These are phyloP conservation scores for Mythimna pallens DNA, from an alignment of 2,888 invertebrate genomes.

Conservation along the genomic window DNA sequence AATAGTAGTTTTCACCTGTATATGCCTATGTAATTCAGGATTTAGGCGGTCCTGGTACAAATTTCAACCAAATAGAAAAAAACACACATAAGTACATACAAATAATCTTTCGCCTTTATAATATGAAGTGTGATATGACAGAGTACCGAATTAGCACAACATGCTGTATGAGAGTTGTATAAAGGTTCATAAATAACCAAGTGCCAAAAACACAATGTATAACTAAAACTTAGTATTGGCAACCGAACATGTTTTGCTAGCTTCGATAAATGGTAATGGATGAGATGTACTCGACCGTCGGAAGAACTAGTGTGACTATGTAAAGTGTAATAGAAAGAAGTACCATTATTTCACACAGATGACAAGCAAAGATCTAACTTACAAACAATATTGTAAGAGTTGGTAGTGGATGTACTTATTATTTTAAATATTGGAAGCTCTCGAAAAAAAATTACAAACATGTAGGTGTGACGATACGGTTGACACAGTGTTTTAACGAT, in stretches of 20 bases:
- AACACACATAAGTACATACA: neutral
- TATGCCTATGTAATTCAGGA: neutral
- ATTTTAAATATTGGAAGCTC: neutral
- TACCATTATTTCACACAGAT: neutral
- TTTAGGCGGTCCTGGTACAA: neutral
- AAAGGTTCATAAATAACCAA: neutral
- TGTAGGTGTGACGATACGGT: too few species aligned
- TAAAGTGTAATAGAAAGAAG: neutral
- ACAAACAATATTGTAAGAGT: neutral
- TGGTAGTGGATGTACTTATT: neutral
- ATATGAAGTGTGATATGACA: neutral
- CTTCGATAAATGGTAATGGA: slow-evolving; percentile 7
- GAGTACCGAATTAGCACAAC: neutral
- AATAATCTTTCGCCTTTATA: neutral
- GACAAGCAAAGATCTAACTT: too few species aligned
- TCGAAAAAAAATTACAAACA: neutral
- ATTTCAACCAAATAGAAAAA: neutral
- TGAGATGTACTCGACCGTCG: neutral
- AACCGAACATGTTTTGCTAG: slow-evolving; percentile 29
- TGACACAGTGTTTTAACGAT: too few species aligned
- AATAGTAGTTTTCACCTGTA: too few species aligned
- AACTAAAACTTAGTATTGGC: slow-evolving; percentile 37
- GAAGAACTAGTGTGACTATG: neutral
- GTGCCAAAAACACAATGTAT: slow-evolving; percentile 8
- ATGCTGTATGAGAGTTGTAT: too few species aligned